phyloP scores from a whole-genome alignment of 2,888 invertebrate genomes.

The Pachymerium ferrugineum region DNA sequence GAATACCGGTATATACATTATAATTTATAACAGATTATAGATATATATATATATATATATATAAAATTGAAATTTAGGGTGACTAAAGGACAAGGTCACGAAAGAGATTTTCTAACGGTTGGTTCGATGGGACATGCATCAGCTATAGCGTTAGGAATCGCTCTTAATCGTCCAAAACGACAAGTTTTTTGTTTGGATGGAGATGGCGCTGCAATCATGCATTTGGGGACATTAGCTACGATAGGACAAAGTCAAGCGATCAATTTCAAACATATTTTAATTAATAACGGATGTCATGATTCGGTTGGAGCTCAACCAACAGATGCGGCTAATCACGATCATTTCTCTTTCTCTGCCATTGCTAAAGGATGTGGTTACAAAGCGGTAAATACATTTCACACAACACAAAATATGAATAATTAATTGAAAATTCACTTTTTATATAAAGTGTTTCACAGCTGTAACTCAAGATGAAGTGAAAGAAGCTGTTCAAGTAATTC shows the following conservation, averaged over 20 bases:
- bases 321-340: constrained; percentile 42
- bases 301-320: constrained; percentile 51
- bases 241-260: constrained; percentile 45
- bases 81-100: constrained; percentile 46
- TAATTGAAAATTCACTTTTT: background rate
- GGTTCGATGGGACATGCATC: constrained; percentile 51
- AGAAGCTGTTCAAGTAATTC: constrained; percentile 41
- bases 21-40: constrained; percentile 34
- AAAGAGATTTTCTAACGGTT: constrained; percentile 49
- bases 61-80: constrained; percentile 39
- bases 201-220: constrained; percentile 50
- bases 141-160: constrained; percentile 49
- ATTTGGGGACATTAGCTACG: constrained; percentile 49
- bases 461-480: constrained; percentile 44
- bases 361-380: constrained; percentile 46
- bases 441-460: constrained; percentile 42
- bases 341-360: constrained; percentile 43
- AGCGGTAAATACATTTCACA: too few species aligned
- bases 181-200: constrained; percentile 49
- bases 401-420: constrained; percentile 29
- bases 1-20: constrained; percentile 44
- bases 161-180: constrained; percentile 46
- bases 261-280: constrained; percentile 49
- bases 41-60: constrained; percentile 36
- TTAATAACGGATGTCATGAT: constrained; percentile 51